Conservation (phyloP, 2,888 invertebrate species). For the Pemphredon lugubris region DNA sequence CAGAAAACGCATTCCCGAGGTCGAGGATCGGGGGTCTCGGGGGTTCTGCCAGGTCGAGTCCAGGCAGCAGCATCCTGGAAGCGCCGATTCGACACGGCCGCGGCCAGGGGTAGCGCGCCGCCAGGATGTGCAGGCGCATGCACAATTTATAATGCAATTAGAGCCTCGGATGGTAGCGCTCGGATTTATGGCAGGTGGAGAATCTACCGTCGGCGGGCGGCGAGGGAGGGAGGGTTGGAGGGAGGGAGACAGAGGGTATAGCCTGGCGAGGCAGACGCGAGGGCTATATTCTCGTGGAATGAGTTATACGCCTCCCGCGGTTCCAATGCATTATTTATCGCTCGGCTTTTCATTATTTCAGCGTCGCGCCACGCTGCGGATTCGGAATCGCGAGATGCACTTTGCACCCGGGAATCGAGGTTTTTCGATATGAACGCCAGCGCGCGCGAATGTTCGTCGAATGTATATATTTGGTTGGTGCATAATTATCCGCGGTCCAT, state of each 20-base stretch:
- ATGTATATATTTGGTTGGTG: no score
- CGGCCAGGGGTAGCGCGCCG: conserved; percentile 54
- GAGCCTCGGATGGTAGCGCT: conserved; percentile 79
- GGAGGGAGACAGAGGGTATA: conserved; percentile 51
- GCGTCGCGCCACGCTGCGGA: conserved; percentile 44
- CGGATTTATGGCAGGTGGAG: conserved; percentile 80
- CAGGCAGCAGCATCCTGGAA: conserved; percentile 61
- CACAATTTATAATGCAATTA: conserved; percentile 81
- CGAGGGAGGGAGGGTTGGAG: conserved; percentile 32
- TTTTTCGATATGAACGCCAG: conserved; percentile 10
- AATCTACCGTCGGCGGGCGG: conserved; percentile 58
- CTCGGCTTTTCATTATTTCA: conserved; percentile 79
- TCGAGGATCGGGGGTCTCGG: conserved; percentile 23
- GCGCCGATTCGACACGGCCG: conserved; percentile 62
- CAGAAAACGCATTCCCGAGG: conserved; percentile 39
- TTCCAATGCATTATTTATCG: conserved; percentile 81
- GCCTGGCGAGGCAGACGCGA: conserved; percentile 47
- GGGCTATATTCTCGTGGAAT: conserved; percentile 72
- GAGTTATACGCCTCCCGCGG: conserved; percentile 79
- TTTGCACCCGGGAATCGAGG: conserved; percentile 34
- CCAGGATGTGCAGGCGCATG: conserved; percentile 73
- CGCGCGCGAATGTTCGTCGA: no score
- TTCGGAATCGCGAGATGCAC: conserved; percentile 51
- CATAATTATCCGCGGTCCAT: no score
- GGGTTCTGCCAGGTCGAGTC: conserved; percentile 37